These are phyloP conservation scores for Amaurobius ferox DNA, from an alignment of 2,888 invertebrate species.

Conservation along the genomic window DNA sequence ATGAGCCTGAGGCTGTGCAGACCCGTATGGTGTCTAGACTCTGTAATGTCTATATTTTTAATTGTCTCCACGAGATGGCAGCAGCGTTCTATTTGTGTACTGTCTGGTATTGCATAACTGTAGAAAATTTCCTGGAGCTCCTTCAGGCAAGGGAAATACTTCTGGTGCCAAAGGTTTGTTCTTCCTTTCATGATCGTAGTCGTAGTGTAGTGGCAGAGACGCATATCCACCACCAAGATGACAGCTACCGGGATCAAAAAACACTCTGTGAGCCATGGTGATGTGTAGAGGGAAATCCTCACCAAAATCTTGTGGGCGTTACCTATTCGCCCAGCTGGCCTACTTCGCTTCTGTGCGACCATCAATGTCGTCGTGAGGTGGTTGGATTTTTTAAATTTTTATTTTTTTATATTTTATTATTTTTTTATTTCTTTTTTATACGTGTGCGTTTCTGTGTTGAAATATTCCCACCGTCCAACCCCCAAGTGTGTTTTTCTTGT, in stretches of 20 bases:
- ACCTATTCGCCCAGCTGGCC: conserved; percentile 34
- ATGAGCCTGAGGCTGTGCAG: no score
- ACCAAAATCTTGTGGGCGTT: conserved; percentile 46
- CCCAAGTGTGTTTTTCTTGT: no score
- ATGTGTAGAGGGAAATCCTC: conserved; percentile 16
- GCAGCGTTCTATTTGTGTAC: conserved; percentile 18
- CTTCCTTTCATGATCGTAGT: background rate
- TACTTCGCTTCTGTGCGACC: background rate
- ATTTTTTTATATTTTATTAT: background rate
- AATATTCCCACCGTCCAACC: no score
- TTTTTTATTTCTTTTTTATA: background rate
- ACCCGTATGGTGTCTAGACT: no score
- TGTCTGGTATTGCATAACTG: conserved; percentile 41
- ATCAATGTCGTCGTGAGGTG: conserved; percentile 19
- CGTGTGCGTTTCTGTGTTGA: background rate
- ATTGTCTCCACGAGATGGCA: conserved; percentile 53
- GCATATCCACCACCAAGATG: background rate
- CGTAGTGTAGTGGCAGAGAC: background rate
- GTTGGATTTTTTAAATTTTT: background rate
- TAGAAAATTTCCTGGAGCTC: conserved; percentile 24
- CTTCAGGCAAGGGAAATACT: background rate
- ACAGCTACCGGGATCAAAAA: background rate
- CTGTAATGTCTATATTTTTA: no score
- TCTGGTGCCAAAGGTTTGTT: background rate
- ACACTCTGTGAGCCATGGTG: conserved; percentile 1